Evolutionary conservation across 1,140 invertebrate genomes (phyloP).

Genomic region (Asobara japonica): DNA sequence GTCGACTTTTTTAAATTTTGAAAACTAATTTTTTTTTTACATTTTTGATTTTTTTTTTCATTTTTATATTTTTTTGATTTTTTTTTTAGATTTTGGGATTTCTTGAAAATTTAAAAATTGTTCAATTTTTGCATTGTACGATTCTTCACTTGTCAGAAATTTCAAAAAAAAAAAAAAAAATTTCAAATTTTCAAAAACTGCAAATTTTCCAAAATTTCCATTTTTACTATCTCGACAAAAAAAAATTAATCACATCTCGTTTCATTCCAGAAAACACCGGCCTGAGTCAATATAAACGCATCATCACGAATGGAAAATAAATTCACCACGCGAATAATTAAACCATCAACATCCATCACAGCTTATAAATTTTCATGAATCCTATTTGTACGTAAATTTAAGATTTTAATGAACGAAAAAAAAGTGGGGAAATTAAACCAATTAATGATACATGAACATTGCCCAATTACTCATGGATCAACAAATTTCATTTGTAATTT

Average conservation of each 20-base stretch:
- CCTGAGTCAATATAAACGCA: conserved; percentile 17
- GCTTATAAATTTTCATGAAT: conserved; percentile 11
- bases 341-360: neutral
- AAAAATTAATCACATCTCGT: conserved; percentile 3
- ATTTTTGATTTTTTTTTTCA: too few species aligned
- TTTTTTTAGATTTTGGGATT: too few species aligned
- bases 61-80: too few species aligned
- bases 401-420: neutral
- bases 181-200: too few species aligned
- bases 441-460: neutral
- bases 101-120: too few species aligned
- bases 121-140: too few species aligned
- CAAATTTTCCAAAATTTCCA: too few species aligned
- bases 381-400: conserved; percentile 17
- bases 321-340: neutral
- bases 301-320: neutral
- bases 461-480: neutral
- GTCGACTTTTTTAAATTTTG: too few species aligned
- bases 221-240: too few species aligned
- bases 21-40: too few species aligned
- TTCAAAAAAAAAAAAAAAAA: too few species aligned
- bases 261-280: conserved; percentile 57
- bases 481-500: neutral
- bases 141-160: too few species aligned
- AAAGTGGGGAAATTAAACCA: neutral